Evolutionary conservation across 1,140 invertebrate species (phyloP).

Genomic region (Patella vulgata): DNA sequence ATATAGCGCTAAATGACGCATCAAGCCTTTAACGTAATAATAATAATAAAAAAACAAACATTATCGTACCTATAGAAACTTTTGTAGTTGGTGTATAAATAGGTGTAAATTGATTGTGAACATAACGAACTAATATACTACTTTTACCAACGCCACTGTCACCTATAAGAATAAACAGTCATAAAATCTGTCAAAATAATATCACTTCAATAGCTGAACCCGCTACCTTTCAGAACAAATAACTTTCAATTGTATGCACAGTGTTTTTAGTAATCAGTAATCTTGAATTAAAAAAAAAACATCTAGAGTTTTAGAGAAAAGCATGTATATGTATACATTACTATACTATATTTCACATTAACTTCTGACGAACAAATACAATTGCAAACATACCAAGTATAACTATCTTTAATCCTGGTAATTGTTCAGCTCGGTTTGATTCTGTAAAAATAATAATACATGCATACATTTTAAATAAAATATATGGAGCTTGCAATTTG

Average conservation of each 20-base stretch:
- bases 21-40: no score
- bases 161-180: slow-evolving; percentile 40
- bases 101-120: slow-evolving; percentile 57
- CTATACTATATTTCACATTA: no score
- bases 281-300: no score
- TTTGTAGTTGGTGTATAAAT: slow-evolving; percentile 53
- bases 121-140: slow-evolving; percentile 49
- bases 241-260: not conserved
- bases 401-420: slow-evolving; percentile 43
- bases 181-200: no score
- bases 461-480: no score
- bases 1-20: no score
- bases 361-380: no score
- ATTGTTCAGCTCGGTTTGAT: slow-evolving; percentile 8
- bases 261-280: not conserved
- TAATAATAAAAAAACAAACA: no score
- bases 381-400: slow-evolving; percentile 46
- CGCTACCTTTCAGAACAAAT: no score
- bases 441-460: slow-evolving; percentile 9
- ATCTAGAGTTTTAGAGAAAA: no score
- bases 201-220: no score
- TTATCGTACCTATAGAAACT: slow-evolving; percentile 55
- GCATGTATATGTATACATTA: no score
- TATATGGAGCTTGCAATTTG: not conserved
- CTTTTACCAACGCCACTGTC: slow-evolving; percentile 58